These are phyloP conservation scores for Gymnorhina tibicen DNA, from an alignment of 2,113 vertebrate genomes.

Conservation along the genomic window DNA sequence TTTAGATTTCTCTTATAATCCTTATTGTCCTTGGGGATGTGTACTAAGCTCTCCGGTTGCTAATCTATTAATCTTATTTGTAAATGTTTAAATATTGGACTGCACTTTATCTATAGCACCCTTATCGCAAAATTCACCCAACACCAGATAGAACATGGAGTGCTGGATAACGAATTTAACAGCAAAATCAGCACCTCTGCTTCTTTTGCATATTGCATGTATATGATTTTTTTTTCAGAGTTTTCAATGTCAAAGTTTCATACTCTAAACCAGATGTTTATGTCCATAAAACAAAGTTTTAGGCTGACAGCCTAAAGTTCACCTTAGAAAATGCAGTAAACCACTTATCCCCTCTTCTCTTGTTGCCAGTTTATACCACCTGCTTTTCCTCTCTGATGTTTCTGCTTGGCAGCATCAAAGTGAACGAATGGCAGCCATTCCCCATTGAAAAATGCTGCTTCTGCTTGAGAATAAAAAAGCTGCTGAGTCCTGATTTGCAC, in stretches of 20 bases:
- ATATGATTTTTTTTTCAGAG: background rate
- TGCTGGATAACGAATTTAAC: background rate
- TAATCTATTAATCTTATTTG: conserved; percentile 50
- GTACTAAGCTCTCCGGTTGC: background rate
- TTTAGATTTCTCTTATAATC: conserved; percentile 12
- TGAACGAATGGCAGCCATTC: background rate
- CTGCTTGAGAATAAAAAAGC: background rate
- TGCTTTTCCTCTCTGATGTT: background rate
- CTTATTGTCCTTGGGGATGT: background rate
- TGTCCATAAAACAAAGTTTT: background rate
- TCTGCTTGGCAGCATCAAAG: background rate
- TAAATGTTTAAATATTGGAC: conserved; percentile 23
- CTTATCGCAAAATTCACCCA: conserved; percentile 27
- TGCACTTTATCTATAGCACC: conserved; percentile 4
- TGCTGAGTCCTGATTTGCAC: background rate
- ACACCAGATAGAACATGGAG: background rate
- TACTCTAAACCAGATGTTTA: background rate
- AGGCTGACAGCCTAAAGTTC: background rate
- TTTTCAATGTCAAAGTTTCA: background rate
- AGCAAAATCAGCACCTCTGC: background rate
- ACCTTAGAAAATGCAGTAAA: background rate
- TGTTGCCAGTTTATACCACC: background rate
- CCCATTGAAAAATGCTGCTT: background rate
- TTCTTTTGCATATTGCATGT: background rate
- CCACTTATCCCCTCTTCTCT: background rate